phyloP scores from a whole-genome alignment of 2,113 vertebrate species.

The western clawed frog (Xenopus tropicalis) region DNA sequence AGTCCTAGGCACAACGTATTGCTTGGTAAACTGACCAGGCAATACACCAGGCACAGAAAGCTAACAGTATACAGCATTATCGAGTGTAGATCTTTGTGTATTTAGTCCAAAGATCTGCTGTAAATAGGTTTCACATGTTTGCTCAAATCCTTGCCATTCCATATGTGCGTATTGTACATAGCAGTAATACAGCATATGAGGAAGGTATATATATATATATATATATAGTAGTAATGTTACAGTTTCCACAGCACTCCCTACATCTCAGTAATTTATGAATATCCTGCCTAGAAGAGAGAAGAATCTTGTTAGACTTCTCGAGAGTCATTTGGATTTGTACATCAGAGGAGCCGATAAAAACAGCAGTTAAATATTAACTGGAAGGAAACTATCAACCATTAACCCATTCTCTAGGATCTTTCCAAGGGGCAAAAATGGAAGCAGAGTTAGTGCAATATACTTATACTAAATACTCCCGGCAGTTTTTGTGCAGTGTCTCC shows the following conservation, averaged over 20 bases:
- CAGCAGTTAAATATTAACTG: constrained; percentile 40
- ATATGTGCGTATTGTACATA: neutral
- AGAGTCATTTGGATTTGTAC: constrained; percentile 15
- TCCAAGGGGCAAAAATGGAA: neutral
- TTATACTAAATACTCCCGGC: too few relatives aligned
- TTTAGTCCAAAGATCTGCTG: neutral
- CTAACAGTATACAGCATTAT: neutral
- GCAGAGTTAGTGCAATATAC: too few relatives aligned
- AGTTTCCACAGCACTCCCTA: neutral
- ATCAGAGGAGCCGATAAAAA: constrained; percentile 34
- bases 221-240: neutral
- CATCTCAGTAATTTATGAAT: neutral
- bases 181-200: too few relatives aligned
- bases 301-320: constrained; percentile 15
- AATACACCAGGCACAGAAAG: neutral
- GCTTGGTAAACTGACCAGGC: too few relatives aligned
- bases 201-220: too few relatives aligned
- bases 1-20: neutral
- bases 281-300: constrained; percentile 2
- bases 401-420: constrained; percentile 22
- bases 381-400: constrained; percentile 31
- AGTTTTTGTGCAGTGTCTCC: too few relatives aligned
- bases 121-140: neutral
- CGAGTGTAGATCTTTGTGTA: neutral
- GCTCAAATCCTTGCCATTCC: neutral